Evolutionary conservation across 2,888 invertebrate species (phyloP), one percentile per base, ranked within the genome.

Genomic region (Drosophila buzzatii): DNA sequence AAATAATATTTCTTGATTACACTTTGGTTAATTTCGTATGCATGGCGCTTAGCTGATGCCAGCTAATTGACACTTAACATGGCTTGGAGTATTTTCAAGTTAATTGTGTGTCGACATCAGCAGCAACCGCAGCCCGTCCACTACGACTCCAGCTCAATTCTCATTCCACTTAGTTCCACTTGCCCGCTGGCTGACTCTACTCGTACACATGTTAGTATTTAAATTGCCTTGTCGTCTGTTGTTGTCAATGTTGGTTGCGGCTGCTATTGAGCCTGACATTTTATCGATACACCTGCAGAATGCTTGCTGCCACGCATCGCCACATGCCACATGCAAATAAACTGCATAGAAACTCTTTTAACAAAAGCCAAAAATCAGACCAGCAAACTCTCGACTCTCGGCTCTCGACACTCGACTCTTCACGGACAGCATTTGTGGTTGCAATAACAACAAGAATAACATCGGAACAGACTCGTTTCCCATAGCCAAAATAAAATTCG

Each of bases 21-120:
- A 70, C 44, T 58, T 71, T 70, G 49, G 44, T 69, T 63, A 63
- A 76, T 76, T 76, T 79, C 31, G 83, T 70, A 76, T 82, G 61
- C 83, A 80, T 73, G 86, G 81, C 86, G 73, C 69, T 82, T 68
- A 67, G 82, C 65, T 69, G 80, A 67, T 82, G 81, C 65, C 69
- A 73, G 65, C 91, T 86, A 90, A 86, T 86, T 86, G 91, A 86
- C 86, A 86, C 90, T 89, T 81, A 81, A 90, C 85, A 86, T 77
- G 82, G 82, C 82, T 89, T 73, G 68, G 68, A 87, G 91, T 89
- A 90, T 86, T 86, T 86, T 74, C 65, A 73, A 84, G 76, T 89
- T 86, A 86, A 86, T 86, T 86, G 85, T 84, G 79, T 90, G 90
- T 85, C 90, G 90, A 81, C 82, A 81, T 90, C 89, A 72, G 58